Conservation (phyloP, 2,888 invertebrate species). For the Deilephila porcellus region DNA sequence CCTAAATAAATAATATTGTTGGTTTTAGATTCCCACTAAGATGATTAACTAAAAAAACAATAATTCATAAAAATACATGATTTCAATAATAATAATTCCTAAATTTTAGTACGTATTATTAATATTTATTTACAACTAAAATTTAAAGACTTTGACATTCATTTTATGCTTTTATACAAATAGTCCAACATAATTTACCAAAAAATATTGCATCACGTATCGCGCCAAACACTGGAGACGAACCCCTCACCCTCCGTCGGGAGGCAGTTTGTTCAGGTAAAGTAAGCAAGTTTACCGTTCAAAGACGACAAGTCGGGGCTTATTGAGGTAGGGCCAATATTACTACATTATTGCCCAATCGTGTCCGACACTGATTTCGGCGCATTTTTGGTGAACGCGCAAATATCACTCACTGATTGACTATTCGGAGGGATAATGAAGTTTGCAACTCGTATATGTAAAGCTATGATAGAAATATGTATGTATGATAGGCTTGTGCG, state of each 20-base stretch:
- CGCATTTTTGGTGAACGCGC: constrained; percentile 24
- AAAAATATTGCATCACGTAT: constrained; percentile 34
- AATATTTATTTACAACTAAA: not conserved
- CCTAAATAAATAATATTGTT: too few relatives aligned
- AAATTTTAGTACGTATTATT: too few relatives aligned
- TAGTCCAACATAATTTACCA: not conserved
- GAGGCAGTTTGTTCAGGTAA: constrained; percentile 72
- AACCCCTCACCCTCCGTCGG: constrained; percentile 46
- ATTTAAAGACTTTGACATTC: not conserved
- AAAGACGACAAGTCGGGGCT: constrained; percentile 64
- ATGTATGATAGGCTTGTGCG: too few relatives aligned
- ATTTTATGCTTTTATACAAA: not conserved
- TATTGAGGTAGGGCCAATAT: constrained; percentile 71
- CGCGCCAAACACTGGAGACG: constrained; percentile 49
- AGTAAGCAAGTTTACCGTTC: constrained; percentile 69
- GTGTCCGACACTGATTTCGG: constrained; percentile 27
- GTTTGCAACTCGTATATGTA: too few relatives aligned
- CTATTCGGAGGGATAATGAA: constrained; percentile 3
- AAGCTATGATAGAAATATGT: too few relatives aligned
- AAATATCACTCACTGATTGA: constrained; percentile 10
- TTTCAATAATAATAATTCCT: not conserved
- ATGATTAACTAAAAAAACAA: too few relatives aligned
- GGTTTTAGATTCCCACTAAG: too few relatives aligned
- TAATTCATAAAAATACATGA: too few relatives aligned
- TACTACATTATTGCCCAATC: constrained; percentile 31